Evolutionary conservation across 2,797 vertebrate species (phyloP), one percentile per base, ranked within the genome.

Genomic region (Hypotaenidia okinawae): DNA sequence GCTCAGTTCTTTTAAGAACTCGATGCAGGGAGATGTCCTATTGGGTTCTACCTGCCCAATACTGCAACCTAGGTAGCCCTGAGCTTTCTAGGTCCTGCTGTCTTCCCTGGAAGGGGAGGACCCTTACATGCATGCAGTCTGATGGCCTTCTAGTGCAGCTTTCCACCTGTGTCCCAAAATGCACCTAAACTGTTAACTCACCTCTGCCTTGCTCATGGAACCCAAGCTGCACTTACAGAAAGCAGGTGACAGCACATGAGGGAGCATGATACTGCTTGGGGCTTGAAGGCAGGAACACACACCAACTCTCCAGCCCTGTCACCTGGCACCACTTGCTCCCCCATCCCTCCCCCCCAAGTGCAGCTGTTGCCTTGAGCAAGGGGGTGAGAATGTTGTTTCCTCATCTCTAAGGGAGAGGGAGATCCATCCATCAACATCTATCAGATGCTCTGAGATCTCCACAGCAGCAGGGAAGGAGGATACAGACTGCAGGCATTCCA

Each of bases 391-490:
- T 72, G 74, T 87, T 92, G 89, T 87, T 93, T 91, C 70, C 85
- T 70, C 75, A 74, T 79, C 77, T 94, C 83, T 63, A 84, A 63
- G 57, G 66, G 41, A 55, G 13, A 77, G 41, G 63, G 79, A 93
- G 63, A 89, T 33, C 59, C 74, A 95, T 92, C 89, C 74, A 94
- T 94, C 95, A 95, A 81, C 67, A 76, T 74, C 75, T 84, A 82
- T 68, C 94, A 93, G 81, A 86, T 93, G 89, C 67, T 82, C 21
- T 2, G 39, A 86, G 49, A 79, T 52, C 87, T 90, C 70, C 85
- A 73, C 85, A 73, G 87, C 37, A 89, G 81, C 62, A 69, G 0
- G 0, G 54, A 68, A 72, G 58, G 59, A 90, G 58, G 33, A 47
- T 67, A 85, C 66, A 84, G 90, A 59, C 77, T 69, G 55, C 45